Evolutionary conservation across 1,140 invertebrate genomes (phyloP), one percentile per base, ranked within the genome.

Genomic region (Bombus difficillimus): DNA sequence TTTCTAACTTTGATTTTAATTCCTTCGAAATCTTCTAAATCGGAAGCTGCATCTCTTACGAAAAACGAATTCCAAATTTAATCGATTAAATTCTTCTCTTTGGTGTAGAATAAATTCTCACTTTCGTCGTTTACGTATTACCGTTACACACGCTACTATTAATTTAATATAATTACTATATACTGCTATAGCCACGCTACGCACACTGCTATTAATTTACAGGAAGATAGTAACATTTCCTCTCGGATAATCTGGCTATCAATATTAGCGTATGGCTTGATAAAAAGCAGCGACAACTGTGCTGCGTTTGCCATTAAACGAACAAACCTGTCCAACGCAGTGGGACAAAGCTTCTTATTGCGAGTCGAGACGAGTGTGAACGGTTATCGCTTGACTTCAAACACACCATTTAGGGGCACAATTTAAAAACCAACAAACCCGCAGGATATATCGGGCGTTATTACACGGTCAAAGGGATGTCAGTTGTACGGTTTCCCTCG

Each of bases 381-480:
- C 75, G 57, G 37, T 77, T 77, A 41, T 77, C 75, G 37, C 75
- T n/a, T 13, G 34, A 53, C 47, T 28, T 59, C 53, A 62, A 77
- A 41, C 47, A 28, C 47, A 13, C 47, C 18, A 59, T 25, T 34
- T 39, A 28, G 15, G 43, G 43, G 10, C 25, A 5, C 41, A 62
- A 32, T 76, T 83, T 53, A 77, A 39, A 39, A 53, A 53, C 34
- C 73, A 41, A 69, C 43, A 53, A 68, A 68, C 39, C 22, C 32
- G 3, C 32, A 37, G 41, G 62, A 43, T 25, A 59, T 77, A 41
- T 34, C 39, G 25, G 28, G 28, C 34, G 34, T 83, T 71, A 47
- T 59, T 57, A 77, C 64, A 59, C 64, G 74, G 28, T 78, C 72
- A 43, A 83, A 73, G 75, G 76, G 73, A 43, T 84, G 78, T 59